Base-by-base conservation (phyloP, 1,140 invertebrate species). In the Phocides pigmalion region DNA sequence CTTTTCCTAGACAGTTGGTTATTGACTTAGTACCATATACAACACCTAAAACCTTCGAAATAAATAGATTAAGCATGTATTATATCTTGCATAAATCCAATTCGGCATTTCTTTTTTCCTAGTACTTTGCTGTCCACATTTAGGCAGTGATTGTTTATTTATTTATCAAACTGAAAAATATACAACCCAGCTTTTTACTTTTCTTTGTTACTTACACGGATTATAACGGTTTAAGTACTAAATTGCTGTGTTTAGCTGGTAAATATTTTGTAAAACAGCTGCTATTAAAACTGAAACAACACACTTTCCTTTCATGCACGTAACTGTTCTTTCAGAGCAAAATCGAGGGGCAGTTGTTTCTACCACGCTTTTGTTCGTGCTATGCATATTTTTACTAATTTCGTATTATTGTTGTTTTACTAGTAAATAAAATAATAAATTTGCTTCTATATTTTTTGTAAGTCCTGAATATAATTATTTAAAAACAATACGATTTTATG, bases 241-340 rank as follows among this genome's bases (percentile, higher is more conserved):
- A 49, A 49, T 25, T 25, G 46, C 46, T 4, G 12, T 49, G 22
- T 49, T 49, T 25, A 25, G 46, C 9, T 8, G 22, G 20, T 25
- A 20, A 49, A 49, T 25, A 12, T 17, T 25, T 49, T 22, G n/a
- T 28, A 25, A 49, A 49, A 25, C 4, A 19, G 20, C 20, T 49
- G 25, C 35, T 14, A 39, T 39, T 14, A 39, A 32, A 32, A 32
- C 28, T 49, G 46, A 49, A 49, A 46, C 17, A 14, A 17, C 20
- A n/a, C 11, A 49, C 20, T 49, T 42, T 9, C 22, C 12, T 49
- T 49, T 49, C n/a, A 49, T 20, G 46, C 46, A 49, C 46, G 35
- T 4, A 49, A 47, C 3, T 25, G 20, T 22, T 49, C 46, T 25
- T 49, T 49, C 19, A 49, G n/a, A 14, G 4, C n/a, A 28, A 25